Conservation (phyloP, 2,888 invertebrate genomes). For the Drosophila subquinaria region DNA sequence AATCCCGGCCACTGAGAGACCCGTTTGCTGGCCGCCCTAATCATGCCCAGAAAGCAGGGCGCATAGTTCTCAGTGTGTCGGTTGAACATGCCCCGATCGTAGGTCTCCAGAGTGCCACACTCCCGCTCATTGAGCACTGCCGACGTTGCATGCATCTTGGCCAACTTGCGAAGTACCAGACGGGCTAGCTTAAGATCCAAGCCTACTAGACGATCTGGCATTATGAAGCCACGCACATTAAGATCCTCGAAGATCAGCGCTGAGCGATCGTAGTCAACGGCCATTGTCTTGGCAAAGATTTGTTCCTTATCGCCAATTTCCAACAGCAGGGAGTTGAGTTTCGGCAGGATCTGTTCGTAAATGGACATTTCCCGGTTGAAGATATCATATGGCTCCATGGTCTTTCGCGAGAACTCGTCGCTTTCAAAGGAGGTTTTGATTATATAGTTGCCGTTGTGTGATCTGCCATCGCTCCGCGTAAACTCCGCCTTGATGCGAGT, state of each 20-base stretch:
- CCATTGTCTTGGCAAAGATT: slow-evolving; percentile 82
- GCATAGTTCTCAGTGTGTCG: slow-evolving; percentile 81
- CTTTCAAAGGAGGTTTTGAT: slow-evolving; percentile 82
- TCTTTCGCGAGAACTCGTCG: slow-evolving; percentile 74
- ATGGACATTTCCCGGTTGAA: slow-evolving; percentile 84
- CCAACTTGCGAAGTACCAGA: slow-evolving; percentile 85
- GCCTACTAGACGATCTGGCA: slow-evolving; percentile 81
- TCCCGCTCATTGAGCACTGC: slow-evolving; percentile 85
- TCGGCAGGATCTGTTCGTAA: slow-evolving; percentile 83
- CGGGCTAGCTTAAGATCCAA: slow-evolving; percentile 85
- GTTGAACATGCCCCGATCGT: slow-evolving; percentile 84
- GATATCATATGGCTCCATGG: slow-evolving; percentile 83
- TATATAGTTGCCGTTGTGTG: slow-evolving; percentile 72
- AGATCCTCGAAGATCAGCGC: slow-evolving; percentile 84
- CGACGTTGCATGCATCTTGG: slow-evolving; percentile 86
- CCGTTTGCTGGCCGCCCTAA: slow-evolving; percentile 76
- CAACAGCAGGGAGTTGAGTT: slow-evolving; percentile 73
- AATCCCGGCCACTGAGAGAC: slow-evolving; percentile 80
- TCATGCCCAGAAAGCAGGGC: slow-evolving; percentile 77
- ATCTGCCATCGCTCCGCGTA: slow-evolving; percentile 37
- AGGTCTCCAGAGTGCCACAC: slow-evolving; percentile 67
- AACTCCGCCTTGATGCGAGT: slow-evolving; percentile 76
- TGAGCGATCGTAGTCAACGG: slow-evolving; percentile 80
- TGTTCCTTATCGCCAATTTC: slow-evolving; percentile 78
- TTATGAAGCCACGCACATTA: slow-evolving; percentile 68